Percentiles rank a stretch among this genome's conserved stretches.
phyloP scores from a whole-genome alignment of 1,140 invertebrate species.

The Drosophila orosa region DNA sequence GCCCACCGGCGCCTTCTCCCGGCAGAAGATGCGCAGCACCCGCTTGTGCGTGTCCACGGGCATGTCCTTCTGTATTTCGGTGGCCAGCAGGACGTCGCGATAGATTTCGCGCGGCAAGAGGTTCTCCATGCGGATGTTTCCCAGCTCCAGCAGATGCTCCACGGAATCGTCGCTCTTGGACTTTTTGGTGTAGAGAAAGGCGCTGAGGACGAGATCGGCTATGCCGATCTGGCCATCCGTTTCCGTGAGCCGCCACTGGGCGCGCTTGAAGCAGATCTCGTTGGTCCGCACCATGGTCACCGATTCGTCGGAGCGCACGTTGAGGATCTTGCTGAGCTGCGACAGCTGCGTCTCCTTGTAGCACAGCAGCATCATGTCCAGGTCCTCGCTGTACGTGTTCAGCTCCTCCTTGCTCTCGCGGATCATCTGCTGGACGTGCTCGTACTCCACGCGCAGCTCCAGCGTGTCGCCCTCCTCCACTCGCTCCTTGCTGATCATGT shows the following conservation, averaged over 20 bases:
- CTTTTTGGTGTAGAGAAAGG: constrained; percentile 98
- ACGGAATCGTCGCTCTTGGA: constrained; percentile 98
- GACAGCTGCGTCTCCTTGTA: constrained; percentile 93
- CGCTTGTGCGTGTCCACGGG: constrained; percentile 92
- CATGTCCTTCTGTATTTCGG: constrained; percentile 94
- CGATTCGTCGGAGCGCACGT: constrained; percentile 86
- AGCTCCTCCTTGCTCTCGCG: constrained; percentile 96
- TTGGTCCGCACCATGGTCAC: constrained; percentile 93
- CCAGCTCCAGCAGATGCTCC: constrained; percentile 98
- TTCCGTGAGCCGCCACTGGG: constrained; percentile 99
- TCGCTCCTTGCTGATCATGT: constrained; percentile 92
- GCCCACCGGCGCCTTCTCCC: constrained; percentile 96
- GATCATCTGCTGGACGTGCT: constrained; percentile 89
- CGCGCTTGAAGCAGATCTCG: constrained; percentile 99
- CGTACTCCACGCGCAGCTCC: constrained; percentile 89
- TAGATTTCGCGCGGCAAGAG: constrained; percentile 97
- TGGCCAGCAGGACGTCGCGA: constrained; percentile 95
- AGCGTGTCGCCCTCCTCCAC: constrained; percentile 89
- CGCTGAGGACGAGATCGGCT: constrained; percentile 96
- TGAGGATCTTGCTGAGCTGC: constrained; percentile 86
- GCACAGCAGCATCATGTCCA: constrained; percentile 95
- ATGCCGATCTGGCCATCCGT: constrained; percentile 98
- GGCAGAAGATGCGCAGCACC: constrained; percentile 93
- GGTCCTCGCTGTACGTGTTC: constrained; percentile 93
- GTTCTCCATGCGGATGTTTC: constrained; percentile 97